These are phyloP conservation scores for Ips nitidus DNA, from an alignment of 1,140 invertebrate species.

Conservation along the genomic window DNA sequence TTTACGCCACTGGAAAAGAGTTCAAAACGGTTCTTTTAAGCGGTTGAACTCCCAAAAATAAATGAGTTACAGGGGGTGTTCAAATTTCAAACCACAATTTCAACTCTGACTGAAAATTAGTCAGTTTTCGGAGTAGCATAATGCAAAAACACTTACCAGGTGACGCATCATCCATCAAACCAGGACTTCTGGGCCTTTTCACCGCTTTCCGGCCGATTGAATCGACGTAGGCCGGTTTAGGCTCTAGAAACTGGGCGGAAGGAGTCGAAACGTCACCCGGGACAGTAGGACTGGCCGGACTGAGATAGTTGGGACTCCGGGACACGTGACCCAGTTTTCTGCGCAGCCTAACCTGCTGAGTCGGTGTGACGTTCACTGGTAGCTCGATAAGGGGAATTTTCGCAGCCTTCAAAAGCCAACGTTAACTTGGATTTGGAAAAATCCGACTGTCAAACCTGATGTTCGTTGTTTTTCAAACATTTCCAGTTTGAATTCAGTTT, in stretches of 20 bases:
- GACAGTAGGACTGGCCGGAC: neutral
- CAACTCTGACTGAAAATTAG: too few relatives aligned
- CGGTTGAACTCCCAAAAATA: too few relatives aligned
- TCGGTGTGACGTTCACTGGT: slow-evolving; percentile 1
- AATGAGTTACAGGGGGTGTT: too few relatives aligned
- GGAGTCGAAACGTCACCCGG: slow-evolving; percentile 6
- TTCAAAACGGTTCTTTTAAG: too few relatives aligned
- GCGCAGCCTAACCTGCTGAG: neutral
- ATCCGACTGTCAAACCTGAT: neutral
- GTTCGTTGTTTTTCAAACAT: neutral
- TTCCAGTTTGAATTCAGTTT: slow-evolving; percentile 43
- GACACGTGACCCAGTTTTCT: neutral
- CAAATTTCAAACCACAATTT: too few relatives aligned
- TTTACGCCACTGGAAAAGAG: too few relatives aligned
- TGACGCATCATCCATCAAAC: slow-evolving; percentile 50
- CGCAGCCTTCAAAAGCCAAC: neutral
- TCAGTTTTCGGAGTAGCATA: too few relatives aligned
- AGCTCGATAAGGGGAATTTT: slow-evolving; percentile 2
- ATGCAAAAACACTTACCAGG: slow-evolving; percentile 50
- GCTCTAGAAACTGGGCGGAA: slow-evolving; percentile 46
- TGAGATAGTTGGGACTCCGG: slow-evolving; percentile 3
- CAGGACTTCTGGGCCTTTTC: slow-evolving; percentile 54
- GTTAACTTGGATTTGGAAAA: too few relatives aligned
- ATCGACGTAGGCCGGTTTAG: slow-evolving; percentile 32
- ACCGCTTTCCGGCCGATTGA: slow-evolving; percentile 39